A percentile compares a stretch with the other conserved stretches of the same genome.
These are phyloP conservation scores for Drymodes brunneopygia DNA, from an alignment of 2,113 vertebrate species.

Conservation along the genomic window DNA sequence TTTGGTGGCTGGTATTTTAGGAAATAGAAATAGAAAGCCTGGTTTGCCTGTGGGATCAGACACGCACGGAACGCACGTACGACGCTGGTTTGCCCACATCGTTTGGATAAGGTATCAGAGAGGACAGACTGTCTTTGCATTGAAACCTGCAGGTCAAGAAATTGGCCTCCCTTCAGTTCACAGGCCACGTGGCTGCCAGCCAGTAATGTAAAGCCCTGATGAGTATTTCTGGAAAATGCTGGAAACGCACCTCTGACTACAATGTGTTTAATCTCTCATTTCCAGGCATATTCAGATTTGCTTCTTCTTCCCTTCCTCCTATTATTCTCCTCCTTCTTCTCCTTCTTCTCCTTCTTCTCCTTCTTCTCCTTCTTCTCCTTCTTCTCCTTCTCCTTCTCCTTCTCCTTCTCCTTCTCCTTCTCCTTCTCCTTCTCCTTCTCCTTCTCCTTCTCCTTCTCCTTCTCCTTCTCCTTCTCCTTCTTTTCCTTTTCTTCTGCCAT, in stretches of 20 bases:
- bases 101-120: slow-evolving; percentile 42
- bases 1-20: neutral
- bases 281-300: neutral
- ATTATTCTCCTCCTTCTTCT: neutral
- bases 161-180: slow-evolving; percentile 20
- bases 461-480: too few relatives aligned
- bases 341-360: neutral
- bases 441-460: neutral
- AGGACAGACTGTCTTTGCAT: slow-evolving; percentile 29
- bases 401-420: neutral
- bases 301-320: neutral
- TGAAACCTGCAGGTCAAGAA: slow-evolving; percentile 35
- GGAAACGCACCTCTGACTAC: neutral
- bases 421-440: neutral
- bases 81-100: neutral
- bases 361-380: neutral
- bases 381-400: neutral
- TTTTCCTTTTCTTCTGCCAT: neutral
- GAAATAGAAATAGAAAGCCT: neutral
- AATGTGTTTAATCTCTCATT: neutral
- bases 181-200: neutral
- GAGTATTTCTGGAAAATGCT: slow-evolving; percentile 27
- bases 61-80: neutral
- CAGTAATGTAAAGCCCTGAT: slow-evolving; percentile 48
- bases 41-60: neutral